Conservation (phyloP, 2,797 vertebrate genomes). For the Gymnothorax javanicus region DNA sequence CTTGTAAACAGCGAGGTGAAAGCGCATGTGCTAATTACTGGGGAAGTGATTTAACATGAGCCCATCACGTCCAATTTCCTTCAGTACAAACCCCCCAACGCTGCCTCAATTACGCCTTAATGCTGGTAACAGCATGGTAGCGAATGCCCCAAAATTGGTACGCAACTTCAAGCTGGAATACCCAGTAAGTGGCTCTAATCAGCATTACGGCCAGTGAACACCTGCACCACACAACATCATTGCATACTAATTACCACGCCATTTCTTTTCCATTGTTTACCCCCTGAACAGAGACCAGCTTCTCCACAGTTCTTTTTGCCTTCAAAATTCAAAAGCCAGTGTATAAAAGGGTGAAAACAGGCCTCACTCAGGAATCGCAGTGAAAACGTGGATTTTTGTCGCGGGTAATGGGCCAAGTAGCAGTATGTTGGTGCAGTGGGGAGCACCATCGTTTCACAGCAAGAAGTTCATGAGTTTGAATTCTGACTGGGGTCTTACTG, state of each 20-base stretch:
- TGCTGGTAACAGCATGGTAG: slow-evolving; percentile 39
- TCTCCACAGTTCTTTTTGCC: background rate
- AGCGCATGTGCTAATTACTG: slow-evolving; percentile 23
- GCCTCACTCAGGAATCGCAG: background rate
- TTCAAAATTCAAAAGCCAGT: background rate
- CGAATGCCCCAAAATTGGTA: slow-evolving; percentile 40
- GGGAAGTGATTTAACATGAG: slow-evolving; percentile 44
- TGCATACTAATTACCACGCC: slow-evolving; percentile 26
- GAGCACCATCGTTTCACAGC: too few species aligned
- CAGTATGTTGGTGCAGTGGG: too few species aligned
- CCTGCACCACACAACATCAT: slow-evolving; percentile 19
- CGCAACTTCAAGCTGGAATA: slow-evolving; percentile 26
- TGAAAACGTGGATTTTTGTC: background rate
- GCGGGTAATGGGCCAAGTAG: background rate
- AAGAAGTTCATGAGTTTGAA: too few species aligned
- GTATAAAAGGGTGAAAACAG: background rate
- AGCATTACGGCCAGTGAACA: slow-evolving; percentile 21
- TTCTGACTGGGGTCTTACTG: too few species aligned
- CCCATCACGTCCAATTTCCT: slow-evolving; percentile 28
- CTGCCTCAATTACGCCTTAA: slow-evolving; percentile 38
- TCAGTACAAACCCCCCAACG: slow-evolving; percentile 30
- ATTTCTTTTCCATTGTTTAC: background rate
- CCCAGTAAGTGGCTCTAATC: slow-evolving; percentile 36
- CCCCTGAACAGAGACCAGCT: background rate
- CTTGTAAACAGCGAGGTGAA: background rate